Evolutionary conservation across 92 coral and sea anemone genomes (phyloP), one percentile per base, ranked within the genome.

Genomic region (Anthopleura xanthogrammica): DNA sequence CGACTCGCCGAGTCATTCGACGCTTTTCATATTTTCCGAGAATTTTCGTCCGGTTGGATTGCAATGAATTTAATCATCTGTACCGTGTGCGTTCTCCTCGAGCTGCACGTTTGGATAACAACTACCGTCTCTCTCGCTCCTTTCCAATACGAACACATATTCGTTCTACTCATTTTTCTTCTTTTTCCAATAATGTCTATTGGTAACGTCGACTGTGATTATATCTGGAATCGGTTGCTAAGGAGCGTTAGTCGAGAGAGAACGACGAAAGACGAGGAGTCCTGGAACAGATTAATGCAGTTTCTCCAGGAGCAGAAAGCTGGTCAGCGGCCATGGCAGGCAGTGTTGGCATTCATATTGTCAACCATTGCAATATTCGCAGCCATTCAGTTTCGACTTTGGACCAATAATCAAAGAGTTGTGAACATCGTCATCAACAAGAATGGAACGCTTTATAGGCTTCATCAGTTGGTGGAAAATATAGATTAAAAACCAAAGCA

Each of bases 261-360:
- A 14, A 84, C 87, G 12, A 77, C 85, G 17, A 85, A 81, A 23
- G 85, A 89, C 24, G 97, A 93, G 68, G 80, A 79, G n/a, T 87
- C 89, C 20, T 93, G 98, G 98, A 90, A 93, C 65, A 93, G 91
- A 58, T 65, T 93, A 83, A 93, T 93, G 98, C 98, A 91, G 87
- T 93, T 93, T 81, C 84, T 93, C 29, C 88, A 85, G 56, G 98
- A 93, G 72, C 98, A 93, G 83, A 88, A 82, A 76, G 90, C 98
- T 16, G 98, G 98, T 3, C 82, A 80, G 20, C 91, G 98, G n/a
- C 98, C 98, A 0, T 93, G 98, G 98, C 95, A 89, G 77, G 92
- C 98, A 8, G 98, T 93, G n/a, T 80, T 93, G 64, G 98, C 98
- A n/a, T 93, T 93, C 75, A 81, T 93, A 72, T 81, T 93, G 24